These are phyloP conservation scores for Drosophila sp. DNA, from an alignment of 1,140 invertebrate species.

Conservation along the genomic window DNA sequence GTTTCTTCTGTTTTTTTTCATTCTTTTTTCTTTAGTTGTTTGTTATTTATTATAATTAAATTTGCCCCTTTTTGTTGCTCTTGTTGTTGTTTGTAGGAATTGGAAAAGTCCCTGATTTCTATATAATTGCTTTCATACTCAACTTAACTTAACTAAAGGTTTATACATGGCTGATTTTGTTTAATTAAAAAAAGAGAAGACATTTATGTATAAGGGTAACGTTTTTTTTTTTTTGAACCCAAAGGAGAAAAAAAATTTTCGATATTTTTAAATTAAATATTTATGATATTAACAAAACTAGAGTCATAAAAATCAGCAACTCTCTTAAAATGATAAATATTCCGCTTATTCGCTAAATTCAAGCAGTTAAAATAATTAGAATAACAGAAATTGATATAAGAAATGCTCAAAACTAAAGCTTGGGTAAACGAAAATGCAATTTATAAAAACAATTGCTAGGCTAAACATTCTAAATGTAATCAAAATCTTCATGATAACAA, in stretches of 20 bases:
- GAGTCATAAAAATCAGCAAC: neutral
- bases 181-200: neutral
- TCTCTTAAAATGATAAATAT: conserved; percentile 2
- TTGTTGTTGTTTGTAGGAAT: conserved; percentile 26
- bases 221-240: neutral
- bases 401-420: conserved; percentile 6
- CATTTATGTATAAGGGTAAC: neutral
- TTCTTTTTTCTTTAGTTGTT: neutral
- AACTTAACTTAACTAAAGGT: conserved; percentile 24
- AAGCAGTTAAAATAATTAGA: neutral
- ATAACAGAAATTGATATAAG: neutral
- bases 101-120: conserved; percentile 46
- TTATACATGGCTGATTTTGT: conserved; percentile 19
- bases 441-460: no score
- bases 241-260: neutral
- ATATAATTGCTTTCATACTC: conserved; percentile 46
- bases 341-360: neutral
- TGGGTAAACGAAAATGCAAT: conserved; percentile 1
- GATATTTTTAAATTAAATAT: neutral
- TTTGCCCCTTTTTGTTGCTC: conserved; percentile 19
- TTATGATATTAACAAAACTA: neutral
- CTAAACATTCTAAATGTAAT: no score
- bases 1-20: neutral
- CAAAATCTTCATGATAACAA: neutral
- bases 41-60: conserved; percentile 14